These are phyloP conservation scores for Glossophaga mutica DNA, from an alignment of 2,797 vertebrate species.

Conservation along the genomic window DNA sequence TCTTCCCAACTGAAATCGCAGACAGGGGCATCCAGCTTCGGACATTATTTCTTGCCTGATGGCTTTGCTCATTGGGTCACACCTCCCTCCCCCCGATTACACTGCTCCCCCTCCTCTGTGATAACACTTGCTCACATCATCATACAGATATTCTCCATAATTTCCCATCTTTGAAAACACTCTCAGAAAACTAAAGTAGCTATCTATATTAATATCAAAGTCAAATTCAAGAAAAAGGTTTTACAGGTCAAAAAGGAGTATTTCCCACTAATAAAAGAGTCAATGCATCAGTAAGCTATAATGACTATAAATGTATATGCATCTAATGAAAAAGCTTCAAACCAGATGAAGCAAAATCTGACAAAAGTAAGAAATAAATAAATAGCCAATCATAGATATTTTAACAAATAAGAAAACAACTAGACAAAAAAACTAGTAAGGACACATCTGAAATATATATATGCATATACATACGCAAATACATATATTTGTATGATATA, in stretches of 20 bases:
- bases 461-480: background rate
- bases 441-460: background rate
- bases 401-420: background rate
- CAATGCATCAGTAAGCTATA: background rate
- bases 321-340: background rate
- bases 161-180: background rate
- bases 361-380: background rate
- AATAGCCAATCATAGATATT: background rate
- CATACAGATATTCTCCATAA: background rate
- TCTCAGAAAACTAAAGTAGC: background rate
- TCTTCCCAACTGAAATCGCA: background rate
- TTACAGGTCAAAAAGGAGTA: background rate
- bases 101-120: background rate
- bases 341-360: background rate
- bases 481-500: too few relatives aligned
- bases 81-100: background rate
- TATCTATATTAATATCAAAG: background rate
- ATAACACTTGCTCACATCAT: background rate
- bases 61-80: background rate
- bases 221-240: background rate
- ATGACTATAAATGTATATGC: background rate
- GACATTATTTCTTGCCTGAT: background rate
- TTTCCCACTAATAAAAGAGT: background rate
- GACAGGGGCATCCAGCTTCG: background rate
- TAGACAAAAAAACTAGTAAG: background rate